Percentiles rank a stretch among this genome's conserved stretches.
Conservation (phyloP, 2,113 vertebrate species). For the Dromaius novaehollandiae region DNA sequence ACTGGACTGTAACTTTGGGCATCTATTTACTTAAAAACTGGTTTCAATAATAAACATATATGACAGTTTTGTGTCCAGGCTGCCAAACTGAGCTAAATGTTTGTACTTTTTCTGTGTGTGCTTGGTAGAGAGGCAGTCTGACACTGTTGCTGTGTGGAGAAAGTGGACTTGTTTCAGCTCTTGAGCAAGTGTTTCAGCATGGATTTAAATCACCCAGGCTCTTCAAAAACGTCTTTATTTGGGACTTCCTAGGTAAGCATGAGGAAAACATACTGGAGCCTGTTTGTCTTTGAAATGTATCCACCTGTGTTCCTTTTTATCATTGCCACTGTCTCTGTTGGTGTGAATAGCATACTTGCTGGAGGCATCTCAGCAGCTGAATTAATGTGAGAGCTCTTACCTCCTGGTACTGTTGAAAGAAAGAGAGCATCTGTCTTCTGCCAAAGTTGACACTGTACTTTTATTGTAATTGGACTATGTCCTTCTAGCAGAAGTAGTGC, state of each 20-base stretch:
- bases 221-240: slow-evolving; percentile 99
- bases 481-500: neutral
- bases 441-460: neutral
- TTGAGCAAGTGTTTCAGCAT: slow-evolving; percentile 97
- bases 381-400: neutral
- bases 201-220: slow-evolving; percentile 96
- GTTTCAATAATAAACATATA: neutral
- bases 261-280: neutral
- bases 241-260: slow-evolving; percentile 95
- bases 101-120: slow-evolving; percentile 31
- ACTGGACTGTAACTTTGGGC: neutral
- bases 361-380: neutral
- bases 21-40: neutral
- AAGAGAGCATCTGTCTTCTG: neutral
- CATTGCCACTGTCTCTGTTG: neutral
- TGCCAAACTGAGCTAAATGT: neutral
- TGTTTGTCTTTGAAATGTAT: neutral
- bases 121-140: slow-evolving; percentile 88
- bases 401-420: neutral
- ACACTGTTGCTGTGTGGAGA: slow-evolving; percentile 95
- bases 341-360: neutral
- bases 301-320: neutral
- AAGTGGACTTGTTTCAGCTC: slow-evolving; percentile 93
- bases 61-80: neutral
- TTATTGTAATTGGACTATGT: neutral